Percentiles rank a stretch among this genome's conserved stretches.
Evolutionary conservation across 1,140 invertebrate species (phyloP).

Genomic region (Pteromalus puparum): DNA sequence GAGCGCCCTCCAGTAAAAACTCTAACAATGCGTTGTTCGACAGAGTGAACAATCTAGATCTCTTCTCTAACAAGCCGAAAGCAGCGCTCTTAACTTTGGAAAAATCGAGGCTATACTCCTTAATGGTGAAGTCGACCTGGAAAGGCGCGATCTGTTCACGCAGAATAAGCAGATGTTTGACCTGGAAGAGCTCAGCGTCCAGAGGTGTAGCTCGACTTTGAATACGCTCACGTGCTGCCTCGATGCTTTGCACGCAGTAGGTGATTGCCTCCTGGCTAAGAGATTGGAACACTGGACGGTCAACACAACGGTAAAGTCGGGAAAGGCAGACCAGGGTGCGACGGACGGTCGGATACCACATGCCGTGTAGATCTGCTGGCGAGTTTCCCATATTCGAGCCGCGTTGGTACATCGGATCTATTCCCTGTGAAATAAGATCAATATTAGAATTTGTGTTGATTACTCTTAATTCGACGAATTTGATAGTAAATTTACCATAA

Average conservation of each 20-base stretch:
- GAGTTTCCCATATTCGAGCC: slow-evolving; percentile 77
- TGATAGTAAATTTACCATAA: slow-evolving; percentile 49
- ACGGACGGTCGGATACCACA: slow-evolving; percentile 99
- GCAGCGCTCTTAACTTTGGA: slow-evolving; percentile 92
- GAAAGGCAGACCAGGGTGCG: slow-evolving; percentile 96
- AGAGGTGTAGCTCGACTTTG: slow-evolving; percentile 81
- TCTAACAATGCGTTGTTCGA: slow-evolving; percentile 94
- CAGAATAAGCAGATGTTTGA: slow-evolving; percentile 97
- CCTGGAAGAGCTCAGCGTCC: slow-evolving; percentile 97
- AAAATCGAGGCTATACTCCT: slow-evolving; percentile 95
- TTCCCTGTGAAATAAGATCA: slow-evolving; percentile 41
- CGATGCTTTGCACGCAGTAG: slow-evolving; percentile 93
- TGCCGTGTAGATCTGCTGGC: slow-evolving; percentile 97
- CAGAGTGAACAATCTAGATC: slow-evolving; percentile 90
- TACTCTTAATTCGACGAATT: background rate
- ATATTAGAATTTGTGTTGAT: background rate
- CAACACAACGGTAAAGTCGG: slow-evolving; percentile 95
- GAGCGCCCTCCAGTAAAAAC: slow-evolving; percentile 93
- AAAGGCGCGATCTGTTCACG: slow-evolving; percentile 99
- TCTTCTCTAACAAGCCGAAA: slow-evolving; percentile 89
- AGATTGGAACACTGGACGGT: slow-evolving; percentile 96
- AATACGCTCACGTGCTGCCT: slow-evolving; percentile 85
- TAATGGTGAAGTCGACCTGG: slow-evolving; percentile 95
- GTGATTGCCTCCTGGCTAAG: slow-evolving; percentile 96
- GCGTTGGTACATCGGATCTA: slow-evolving; percentile 67